phyloP scores from a whole-genome alignment of 2,113 vertebrate genomes.

The Serinus canaria region DNA sequence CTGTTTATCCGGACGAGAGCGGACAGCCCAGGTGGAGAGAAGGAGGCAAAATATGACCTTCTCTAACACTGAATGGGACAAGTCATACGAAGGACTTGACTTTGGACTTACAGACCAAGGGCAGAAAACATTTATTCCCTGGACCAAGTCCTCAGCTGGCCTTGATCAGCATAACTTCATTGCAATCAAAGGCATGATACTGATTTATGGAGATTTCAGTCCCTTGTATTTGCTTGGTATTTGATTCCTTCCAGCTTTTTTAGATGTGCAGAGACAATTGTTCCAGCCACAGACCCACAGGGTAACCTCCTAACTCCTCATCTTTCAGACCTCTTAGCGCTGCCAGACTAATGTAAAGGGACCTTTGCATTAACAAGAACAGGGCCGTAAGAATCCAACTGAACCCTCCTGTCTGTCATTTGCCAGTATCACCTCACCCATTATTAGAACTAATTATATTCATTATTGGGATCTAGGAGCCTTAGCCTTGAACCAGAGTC shows the following conservation, averaged over 20 bases:
- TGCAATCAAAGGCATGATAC: background rate
- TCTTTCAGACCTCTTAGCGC: background rate
- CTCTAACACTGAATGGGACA: background rate
- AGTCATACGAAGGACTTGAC: slow-evolving; percentile 8
- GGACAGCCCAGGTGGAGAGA: slow-evolving; percentile 36
- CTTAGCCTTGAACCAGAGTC: background rate
- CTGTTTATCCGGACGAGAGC: slow-evolving; percentile 69
- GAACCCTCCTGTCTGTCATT: background rate
- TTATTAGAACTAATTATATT: slow-evolving; percentile 44
- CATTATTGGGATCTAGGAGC: background rate
- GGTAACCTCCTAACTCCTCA: background rate
- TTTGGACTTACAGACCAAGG: slow-evolving; percentile 12
- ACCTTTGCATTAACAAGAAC: background rate
- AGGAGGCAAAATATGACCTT: slow-evolving; percentile 45
- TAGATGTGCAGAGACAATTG: background rate
- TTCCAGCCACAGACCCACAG: background rate
- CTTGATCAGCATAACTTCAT: background rate
- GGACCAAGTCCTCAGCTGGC: background rate
- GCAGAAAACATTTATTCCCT: slow-evolving; percentile 6
- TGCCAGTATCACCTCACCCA: background rate
- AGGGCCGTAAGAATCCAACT: background rate
- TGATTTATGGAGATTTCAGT: background rate
- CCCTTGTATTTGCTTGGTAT: background rate
- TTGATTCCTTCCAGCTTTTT: background rate
- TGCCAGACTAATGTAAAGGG: background rate